phyloP scores from a whole-genome alignment of 2,113 vertebrate genomes.

The Gadus chalcogrammus region DNA sequence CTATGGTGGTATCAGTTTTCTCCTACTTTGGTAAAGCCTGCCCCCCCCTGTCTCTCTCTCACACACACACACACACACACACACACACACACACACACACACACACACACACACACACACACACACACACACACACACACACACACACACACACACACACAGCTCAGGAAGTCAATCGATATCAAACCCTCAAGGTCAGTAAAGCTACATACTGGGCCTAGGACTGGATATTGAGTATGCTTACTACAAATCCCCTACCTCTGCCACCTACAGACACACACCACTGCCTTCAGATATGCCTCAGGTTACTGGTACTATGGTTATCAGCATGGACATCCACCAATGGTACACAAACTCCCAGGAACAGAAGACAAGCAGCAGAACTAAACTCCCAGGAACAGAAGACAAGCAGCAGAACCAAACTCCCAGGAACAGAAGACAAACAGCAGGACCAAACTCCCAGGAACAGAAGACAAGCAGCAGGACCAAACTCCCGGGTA shows the following conservation, averaged over 20 bases:
- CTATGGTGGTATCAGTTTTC: not conserved
- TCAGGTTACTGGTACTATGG: not conserved
- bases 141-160: not conserved
- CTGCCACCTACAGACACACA: no score
- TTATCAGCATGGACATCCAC: no score
- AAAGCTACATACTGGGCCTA: not conserved
- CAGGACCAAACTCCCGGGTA: no score
- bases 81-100: not conserved
- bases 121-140: not conserved
- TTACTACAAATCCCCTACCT: no score
- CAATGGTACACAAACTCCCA: no score
- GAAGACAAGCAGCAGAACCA: no score
- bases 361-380: no score
- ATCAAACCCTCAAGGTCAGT: constrained; percentile 1
- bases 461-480: no score
- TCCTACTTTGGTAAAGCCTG: constrained; percentile 1
- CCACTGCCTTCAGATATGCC: not conserved
- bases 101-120: not conserved
- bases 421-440: no score
- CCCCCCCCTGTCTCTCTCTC: not conserved
- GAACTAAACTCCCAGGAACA: no score
- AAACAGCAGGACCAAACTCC: no score
- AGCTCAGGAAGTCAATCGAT: not conserved
- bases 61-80: constrained; percentile 2
- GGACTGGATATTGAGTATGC: no score